Base-by-base conservation (phyloP, 2,888 invertebrate genomes). In the Athrips mouffetella region DNA sequence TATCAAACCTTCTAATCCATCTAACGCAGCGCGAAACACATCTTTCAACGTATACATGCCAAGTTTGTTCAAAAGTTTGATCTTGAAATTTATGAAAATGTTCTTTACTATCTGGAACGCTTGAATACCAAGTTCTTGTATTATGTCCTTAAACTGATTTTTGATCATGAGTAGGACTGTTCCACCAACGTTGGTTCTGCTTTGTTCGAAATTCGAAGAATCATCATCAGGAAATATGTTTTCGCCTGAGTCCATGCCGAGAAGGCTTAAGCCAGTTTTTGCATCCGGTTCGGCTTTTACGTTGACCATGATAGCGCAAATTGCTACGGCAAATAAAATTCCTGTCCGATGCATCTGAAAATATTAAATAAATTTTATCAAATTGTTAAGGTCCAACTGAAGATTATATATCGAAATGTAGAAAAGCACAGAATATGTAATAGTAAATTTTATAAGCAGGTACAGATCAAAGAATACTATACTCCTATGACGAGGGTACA, bases 1-100 rank as follows among this genome's bases (percentile, higher is more conserved):
- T 0, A 75, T 55, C n/a, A 76, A 63, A 33, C 70, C 69, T 16
- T 60, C 55, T 1, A 79, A 53, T 16, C 71, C 69, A 41, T 78
- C 70, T 30, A 78, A 65, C 1, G 69, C 37, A 1, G 60, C 52
- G 21, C 67, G 62, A 1, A 80, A 60, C 3, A 78, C 51, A 49
- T 79, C 75, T 1, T 76, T 65, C 3, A 82, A 35, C 0, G 75
- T 71, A 37, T 70, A 73, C 6, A 57, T 57, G 39, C 66, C 67
- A 2, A 81, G 59, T 52, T 66, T 75, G 30, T 64, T 71, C 3
- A 80, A 51, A 2, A 82, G 18, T 16, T 64, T 67, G n/a, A 67
- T 50, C 59, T 74, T 81, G n/a, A 66, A 63, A 10, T 67, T 59
- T 1, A 62, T 52, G 1, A 73, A 54, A 10, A 68, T 59, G 2